Evolutionary conservation across 1,140 invertebrate species (phyloP), one percentile per base, ranked within the genome.

Genomic region (Acarapis woodi): DNA sequence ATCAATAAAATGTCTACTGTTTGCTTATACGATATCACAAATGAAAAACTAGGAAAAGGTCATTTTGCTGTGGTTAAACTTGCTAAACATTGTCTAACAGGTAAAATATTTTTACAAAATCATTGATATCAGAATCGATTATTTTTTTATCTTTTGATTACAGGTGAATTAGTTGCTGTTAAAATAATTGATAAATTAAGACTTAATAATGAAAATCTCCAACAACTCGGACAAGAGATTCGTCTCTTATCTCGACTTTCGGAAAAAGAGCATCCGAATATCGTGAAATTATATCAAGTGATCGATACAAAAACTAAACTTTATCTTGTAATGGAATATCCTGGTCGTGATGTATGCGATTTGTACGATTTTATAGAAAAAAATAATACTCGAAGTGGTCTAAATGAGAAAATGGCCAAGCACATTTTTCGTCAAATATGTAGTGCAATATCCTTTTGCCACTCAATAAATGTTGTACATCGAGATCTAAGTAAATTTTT

Each of bases 21-120:
- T 48, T 85, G 85, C 32, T 64, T 93, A 24, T 96, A 94, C 54
- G 85, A 94, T 58, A 62, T 96, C 48, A 78, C 88, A 54, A 33
- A 24, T 33, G 76, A 90, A 53, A 94, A 85, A 1, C 59, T 88
- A 12, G 80, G 79, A 9, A 55, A 57, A 40, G 88, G 87, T 31
- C 87, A 99, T 62, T 99, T 94, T 66, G 90, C 90, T 39, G 85
- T 97, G 33, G 93, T 99, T 16, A 97, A 99, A 64, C 60, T 93
- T 42, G 93, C 93, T 8, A 63, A 78, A 43, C 93, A 99, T 66
- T 88, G 97, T 29, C 96, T 97, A 56, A 97, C 90, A 28, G 87
- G 87, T n/a, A 85, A 93, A n/a, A n/a, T 62, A 87, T 14, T 22
- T 12, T 18, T 8, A 33, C 20, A 18, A 20, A 9, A n/a, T n/a